Percentiles rank a stretch among this genome's conserved stretches.
Evolutionary conservation across 2,113 vertebrate species (phyloP).

Genomic region (Urocolius indicus): DNA sequence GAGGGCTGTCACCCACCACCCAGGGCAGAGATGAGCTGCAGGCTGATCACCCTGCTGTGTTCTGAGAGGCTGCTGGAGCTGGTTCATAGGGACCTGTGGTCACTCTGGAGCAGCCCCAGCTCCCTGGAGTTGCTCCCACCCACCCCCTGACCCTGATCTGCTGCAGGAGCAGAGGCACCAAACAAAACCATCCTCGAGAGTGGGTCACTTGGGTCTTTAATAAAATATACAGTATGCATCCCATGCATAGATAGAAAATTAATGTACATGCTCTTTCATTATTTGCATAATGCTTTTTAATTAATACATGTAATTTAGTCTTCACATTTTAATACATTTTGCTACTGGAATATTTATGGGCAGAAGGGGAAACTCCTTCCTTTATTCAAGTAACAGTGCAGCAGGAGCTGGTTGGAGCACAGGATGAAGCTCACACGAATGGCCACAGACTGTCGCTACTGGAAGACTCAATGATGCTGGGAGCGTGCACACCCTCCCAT

Average conservation of each 20-base stretch:
- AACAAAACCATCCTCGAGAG: slow-evolving; percentile 1
- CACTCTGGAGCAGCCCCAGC: background rate
- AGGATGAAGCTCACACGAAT: background rate
- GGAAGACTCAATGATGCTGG: slow-evolving; percentile 58
- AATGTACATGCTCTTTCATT: slow-evolving; percentile 67
- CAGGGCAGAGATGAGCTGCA: background rate
- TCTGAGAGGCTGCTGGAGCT: background rate
- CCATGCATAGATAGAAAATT: slow-evolving; percentile 76
- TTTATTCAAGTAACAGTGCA: slow-evolving; percentile 65
- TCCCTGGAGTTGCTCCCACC: background rate
- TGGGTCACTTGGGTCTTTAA: slow-evolving; percentile 60
- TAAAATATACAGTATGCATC: slow-evolving; percentile 74
- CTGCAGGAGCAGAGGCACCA: accelerated
- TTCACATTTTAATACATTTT: slow-evolving; percentile 63
- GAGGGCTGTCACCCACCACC: background rate
- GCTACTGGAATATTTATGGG: slow-evolving; percentile 60
- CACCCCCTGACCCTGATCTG: accelerated
- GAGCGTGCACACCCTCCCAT: background rate
- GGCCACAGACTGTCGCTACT: background rate
- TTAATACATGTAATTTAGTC: slow-evolving; percentile 40
- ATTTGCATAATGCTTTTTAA: slow-evolving; percentile 69
- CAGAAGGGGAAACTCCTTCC: slow-evolving; percentile 54
- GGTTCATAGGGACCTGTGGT: background rate
- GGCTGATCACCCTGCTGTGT: background rate
- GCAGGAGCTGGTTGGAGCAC: background rate